A percentile compares a stretch with the other conserved stretches of the same genome.
phyloP scores from a whole-genome alignment of 2,113 vertebrate species.

The Tenrec ecaudatus region DNA sequence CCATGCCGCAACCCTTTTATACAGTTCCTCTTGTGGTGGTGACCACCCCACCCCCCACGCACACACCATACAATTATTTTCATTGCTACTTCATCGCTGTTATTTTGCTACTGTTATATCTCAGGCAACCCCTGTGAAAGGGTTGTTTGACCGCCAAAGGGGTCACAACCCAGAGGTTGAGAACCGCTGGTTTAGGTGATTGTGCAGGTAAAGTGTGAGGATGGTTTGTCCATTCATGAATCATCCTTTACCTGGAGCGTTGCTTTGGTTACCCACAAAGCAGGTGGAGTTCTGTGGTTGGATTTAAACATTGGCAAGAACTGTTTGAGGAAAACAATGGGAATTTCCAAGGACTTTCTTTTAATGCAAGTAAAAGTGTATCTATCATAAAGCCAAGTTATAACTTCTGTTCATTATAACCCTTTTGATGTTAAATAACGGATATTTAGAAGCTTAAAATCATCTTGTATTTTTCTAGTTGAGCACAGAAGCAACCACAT shows the following conservation, averaged over 20 bases:
- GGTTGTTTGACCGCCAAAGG: too few species aligned
- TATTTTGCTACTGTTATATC: too few species aligned
- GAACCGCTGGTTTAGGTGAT: background rate
- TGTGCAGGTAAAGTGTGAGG: background rate
- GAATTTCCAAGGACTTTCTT: background rate
- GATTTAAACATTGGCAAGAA: background rate
- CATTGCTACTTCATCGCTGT: too few species aligned
- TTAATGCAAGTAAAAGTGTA: background rate
- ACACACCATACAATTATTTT: too few species aligned
- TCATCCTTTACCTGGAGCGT: conserved; percentile 10
- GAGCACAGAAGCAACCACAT: background rate
- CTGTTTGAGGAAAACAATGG: background rate
- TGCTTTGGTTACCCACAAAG: background rate
- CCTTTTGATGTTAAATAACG: background rate
- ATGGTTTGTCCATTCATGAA: background rate
- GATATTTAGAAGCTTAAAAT: conserved; percentile 1
- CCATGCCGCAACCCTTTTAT: too few species aligned
- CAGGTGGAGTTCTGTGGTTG: background rate
- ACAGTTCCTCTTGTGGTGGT: too few species aligned
- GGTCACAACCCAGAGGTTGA: too few species aligned
- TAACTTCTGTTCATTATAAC: background rate
- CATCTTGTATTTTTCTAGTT: conserved; percentile 17
- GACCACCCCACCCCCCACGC: too few species aligned
- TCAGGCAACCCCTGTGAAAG: too few species aligned
- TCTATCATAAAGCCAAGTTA: background rate